A percentile compares a stretch with the other conserved stretches of the same genome.
phyloP scores from a whole-genome alignment of 2,113 vertebrate genomes.

The Dicerorhinus sumatrensis region DNA sequence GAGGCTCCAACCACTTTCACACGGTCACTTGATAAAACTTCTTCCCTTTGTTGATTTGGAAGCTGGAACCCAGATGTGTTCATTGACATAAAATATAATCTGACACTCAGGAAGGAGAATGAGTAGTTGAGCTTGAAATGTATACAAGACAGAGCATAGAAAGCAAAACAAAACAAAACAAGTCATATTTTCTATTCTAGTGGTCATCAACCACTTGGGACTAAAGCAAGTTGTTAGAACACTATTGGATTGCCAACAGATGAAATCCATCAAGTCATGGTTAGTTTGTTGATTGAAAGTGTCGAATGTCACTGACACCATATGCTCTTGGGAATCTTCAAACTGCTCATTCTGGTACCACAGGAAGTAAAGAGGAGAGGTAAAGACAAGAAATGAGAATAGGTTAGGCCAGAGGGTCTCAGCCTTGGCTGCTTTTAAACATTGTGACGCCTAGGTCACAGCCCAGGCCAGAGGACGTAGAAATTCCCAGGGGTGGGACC shows the following conservation, averaged over 20 bases:
- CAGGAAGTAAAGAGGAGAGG: background rate
- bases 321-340: background rate
- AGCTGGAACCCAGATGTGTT: background rate
- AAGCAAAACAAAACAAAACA: background rate
- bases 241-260: background rate
- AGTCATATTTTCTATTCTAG: background rate
- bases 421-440: background rate
- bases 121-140: background rate
- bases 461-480: background rate
- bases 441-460: no score
- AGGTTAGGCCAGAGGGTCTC: background rate
- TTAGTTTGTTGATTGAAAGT: background rate
- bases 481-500: background rate
- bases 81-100: background rate
- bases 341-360: background rate
- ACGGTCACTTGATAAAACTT: background rate
- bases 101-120: background rate
- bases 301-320: background rate
- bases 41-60: slow-evolving; percentile 19
- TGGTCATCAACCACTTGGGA: background rate
- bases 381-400: background rate
- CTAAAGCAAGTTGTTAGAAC: background rate
- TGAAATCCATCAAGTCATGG: background rate
- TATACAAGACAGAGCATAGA: background rate
- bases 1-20: background rate